Evolutionary conservation across 2,797 vertebrate species (phyloP), one percentile per base, ranked within the genome.

Genomic region (Phyllotis vaccarum): DNA sequence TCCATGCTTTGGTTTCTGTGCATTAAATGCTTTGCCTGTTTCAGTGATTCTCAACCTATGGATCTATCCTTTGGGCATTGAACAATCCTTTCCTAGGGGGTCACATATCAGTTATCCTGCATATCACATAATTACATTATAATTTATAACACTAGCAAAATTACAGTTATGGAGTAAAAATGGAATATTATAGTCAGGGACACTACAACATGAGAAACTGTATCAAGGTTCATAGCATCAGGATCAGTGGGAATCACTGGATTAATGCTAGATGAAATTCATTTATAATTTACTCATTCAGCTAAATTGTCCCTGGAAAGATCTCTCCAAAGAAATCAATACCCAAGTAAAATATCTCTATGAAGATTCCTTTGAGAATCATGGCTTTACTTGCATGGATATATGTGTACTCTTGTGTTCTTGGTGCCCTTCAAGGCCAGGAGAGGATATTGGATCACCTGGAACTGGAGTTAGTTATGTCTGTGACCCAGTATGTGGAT

Each of bases 241-340:
- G 43, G 40, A 83, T 62, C 5, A 9, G 31, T 62, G 16, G 62
- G 16, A 21, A 29, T 10, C 31, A 29, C 0, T 64, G 29, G 1
- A 31, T 21, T 66, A 24, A 49, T 9, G 11, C 11, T 21, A 22
- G 11, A 29, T 13, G 37, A 81, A 17, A 86, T 8, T 54, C 34
- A 34, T 83, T 6, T 3, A 40, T 37, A 1, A 54, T 74, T 86
- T 83, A 54, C 0, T 6, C 16, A 13, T 82, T 93, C 12, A 86
- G 9, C 16, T 14, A 86, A 60, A 5, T 89, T 2, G 62, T 19
- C 40, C 86, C 22, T 87, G 46, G 10, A 64, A 94, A 81, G 3
- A 27, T 76, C 34, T 88, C 12, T 54, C 34, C 66, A 90, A 79
- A 58, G 13, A 81, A 75, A 46, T 93, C 46, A 81, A 82, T 87